Evolutionary conservation across 2,113 vertebrate species (phyloP).

Genomic region (Phodopus roborovskii): DNA sequence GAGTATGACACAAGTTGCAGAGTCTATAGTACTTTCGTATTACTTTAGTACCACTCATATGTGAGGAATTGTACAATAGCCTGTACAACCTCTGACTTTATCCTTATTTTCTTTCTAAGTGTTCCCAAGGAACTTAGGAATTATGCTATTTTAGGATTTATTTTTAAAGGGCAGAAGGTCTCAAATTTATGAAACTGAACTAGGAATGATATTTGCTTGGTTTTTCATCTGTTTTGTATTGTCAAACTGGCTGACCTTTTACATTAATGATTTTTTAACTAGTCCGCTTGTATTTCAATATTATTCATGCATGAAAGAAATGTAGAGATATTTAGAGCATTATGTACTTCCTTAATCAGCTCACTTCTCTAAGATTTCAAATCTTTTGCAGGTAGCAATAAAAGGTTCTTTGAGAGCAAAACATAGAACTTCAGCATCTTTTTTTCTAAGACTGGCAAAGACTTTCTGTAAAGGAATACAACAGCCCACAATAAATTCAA

Average conservation of each 20-base stretch:
- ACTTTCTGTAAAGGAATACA: background rate
- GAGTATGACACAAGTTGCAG: background rate
- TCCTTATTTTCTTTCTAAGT: background rate
- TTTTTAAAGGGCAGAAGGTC: background rate
- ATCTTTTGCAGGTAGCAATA: background rate
- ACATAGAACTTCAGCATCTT: background rate
- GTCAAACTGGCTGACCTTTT: background rate
- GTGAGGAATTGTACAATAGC: background rate
- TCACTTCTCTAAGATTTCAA: background rate
- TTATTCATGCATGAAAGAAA: background rate
- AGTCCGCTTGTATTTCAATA: background rate
- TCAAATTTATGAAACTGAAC: conserved; percentile 9
- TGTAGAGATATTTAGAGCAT: background rate
- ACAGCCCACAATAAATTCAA: background rate
- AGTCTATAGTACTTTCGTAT: background rate
- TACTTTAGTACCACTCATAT: background rate
- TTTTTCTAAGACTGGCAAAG: background rate
- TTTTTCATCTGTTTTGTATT: conserved; percentile 31
- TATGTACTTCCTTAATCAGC: background rate
- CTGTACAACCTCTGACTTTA: background rate
- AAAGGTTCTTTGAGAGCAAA: conserved; percentile 5
- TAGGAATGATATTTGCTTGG: background rate
- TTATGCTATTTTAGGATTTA: background rate
- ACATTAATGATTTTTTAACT: background rate
- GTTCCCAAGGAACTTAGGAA: background rate